Evolutionary conservation across 2,797 vertebrate species (phyloP), one percentile per base, ranked within the genome.

Genomic region (Octomys mimax): DNA sequence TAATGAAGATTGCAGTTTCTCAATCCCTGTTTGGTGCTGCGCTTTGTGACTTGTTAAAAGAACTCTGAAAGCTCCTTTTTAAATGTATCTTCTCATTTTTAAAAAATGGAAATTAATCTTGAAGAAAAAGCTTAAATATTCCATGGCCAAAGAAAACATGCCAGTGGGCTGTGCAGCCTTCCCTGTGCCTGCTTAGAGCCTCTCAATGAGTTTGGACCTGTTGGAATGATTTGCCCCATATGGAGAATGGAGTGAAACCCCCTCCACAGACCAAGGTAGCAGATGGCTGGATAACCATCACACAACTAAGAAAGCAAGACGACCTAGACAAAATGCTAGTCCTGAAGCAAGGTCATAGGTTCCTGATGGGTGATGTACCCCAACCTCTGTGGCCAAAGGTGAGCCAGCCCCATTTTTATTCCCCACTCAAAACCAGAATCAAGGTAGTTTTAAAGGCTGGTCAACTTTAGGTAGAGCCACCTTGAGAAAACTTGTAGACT

Each of bases 51-150:
- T 66, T 87, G 64, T 46, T 59, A 66, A 86, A 75, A 79, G n/a
- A 71, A 80, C 24, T n/a, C 64, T 80, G 36, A 59, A 90, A 57
- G 24, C 7, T 33, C 36, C 36, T 61, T 52, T 61, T 61, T 81
- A 61, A 64, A 33, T 59, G 18, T 79, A 80, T 33, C 4, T n/a
- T 19, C 26, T 64, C 31, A 54, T 42, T n/a, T 79, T 78, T n/a
- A 13, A 54, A 71, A 68, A 78, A 61, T 61, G 33, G 24, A 64
- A 95, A 86, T 49, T 86, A 75, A 22, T 59, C 93, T 81, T 80
- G 54, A 31, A 19, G 54, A n/a, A 57, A 71, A 81, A 81, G 39
- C 1, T 82, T 10, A 52, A 49, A 89, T 19, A 80, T 24, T 80
- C 31, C 26, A 66, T 42, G 19, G 3, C 9, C 42, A 70, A 70